A percentile compares a stretch with the other conserved stretches of the same genome.
Conservation (phyloP, 2,113 vertebrate genomes). For the Reinhardtius hippoglossoides region DNA sequence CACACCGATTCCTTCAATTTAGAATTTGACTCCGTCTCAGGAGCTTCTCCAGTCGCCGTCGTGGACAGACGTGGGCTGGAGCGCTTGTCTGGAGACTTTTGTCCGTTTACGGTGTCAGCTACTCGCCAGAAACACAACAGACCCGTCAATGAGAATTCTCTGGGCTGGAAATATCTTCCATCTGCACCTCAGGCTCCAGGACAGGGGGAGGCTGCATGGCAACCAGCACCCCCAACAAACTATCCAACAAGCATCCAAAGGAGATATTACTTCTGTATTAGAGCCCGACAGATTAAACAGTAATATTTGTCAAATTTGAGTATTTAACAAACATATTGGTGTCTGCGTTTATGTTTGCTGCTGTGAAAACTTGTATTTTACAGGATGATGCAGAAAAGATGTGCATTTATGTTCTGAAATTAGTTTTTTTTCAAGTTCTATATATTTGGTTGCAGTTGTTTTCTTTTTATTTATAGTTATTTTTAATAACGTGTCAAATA, state of each 20-base stretch:
- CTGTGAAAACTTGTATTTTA: background rate
- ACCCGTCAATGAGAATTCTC: slow-evolving; percentile 23
- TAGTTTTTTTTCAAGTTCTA: background rate
- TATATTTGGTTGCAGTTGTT: background rate
- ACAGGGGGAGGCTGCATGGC: slow-evolving; percentile 67
- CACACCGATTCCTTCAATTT: slow-evolving; percentile 27
- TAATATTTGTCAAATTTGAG: too few species aligned
- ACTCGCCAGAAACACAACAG: slow-evolving; percentile 12
- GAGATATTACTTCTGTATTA: background rate
- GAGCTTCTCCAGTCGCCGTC: slow-evolving; percentile 36
- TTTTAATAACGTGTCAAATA: background rate
- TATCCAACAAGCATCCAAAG: slow-evolving; percentile 29
- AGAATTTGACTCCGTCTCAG: slow-evolving; percentile 46
- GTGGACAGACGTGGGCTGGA: slow-evolving; percentile 4
- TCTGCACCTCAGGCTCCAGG: slow-evolving; percentile 44
- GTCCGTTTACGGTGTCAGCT: slow-evolving; percentile 30
- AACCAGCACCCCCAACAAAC: slow-evolving; percentile 63
- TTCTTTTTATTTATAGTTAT: background rate
- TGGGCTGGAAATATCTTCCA: slow-evolving; percentile 39
- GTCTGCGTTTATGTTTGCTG: background rate
- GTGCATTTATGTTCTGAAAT: background rate
- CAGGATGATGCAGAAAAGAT: background rate
- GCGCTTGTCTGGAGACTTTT: slow-evolving; percentile 16
- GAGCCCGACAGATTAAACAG: background rate
- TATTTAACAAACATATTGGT: background rate